Base-by-base conservation (phyloP, 2,113 vertebrate species). In the Jacana jacana region DNA sequence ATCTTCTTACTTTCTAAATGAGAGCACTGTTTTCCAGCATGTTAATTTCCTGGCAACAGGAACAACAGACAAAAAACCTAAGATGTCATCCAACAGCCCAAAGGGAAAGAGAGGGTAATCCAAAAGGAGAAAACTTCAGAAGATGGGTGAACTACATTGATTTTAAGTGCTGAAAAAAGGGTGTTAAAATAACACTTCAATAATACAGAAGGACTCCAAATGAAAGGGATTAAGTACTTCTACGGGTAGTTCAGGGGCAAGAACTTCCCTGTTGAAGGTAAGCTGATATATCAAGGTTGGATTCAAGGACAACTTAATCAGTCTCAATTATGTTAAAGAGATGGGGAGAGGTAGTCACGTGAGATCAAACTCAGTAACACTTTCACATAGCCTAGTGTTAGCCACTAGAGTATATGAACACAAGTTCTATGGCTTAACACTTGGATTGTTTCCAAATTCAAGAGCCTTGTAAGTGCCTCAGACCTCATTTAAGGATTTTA, bases 261-360 rank as follows among this genome's bases (percentile, higher is more conserved):
- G 33, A 93, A 88, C 64, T 72, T 70, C 35, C 11, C 13, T 13
- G 3, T 0, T 12, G 22, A 81, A 88, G 39, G n/a, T 27, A 73
- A 73, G 3, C 11, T 83, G 37, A 65, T 33, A 27, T 2, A 82
- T 30, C 82, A 94, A 96, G 92, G 95, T 94, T 64, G 48, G 57
- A 86, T 35, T 86, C 90, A 94, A 96, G 88, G 92, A 90, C 88
- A 94, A 93, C 25, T 90, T 97, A 96, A 95, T 95, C 95, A 96
- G 76, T 7, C 33, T 84, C 60, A 92, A 57, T 94, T 81, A 96
- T 33, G 30, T 60, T 94, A 84, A 61, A 55, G 39, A 39, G 48
- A n/a, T 35, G 40, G 6, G 11, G 35, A 31, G 11, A 68, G 48
- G 70, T 39, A 80, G 39, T 42, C 79, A 79, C 28, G 44, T 33